Base-by-base conservation (phyloP, 2,113 vertebrate genomes). In the Noctilio leporinus region DNA sequence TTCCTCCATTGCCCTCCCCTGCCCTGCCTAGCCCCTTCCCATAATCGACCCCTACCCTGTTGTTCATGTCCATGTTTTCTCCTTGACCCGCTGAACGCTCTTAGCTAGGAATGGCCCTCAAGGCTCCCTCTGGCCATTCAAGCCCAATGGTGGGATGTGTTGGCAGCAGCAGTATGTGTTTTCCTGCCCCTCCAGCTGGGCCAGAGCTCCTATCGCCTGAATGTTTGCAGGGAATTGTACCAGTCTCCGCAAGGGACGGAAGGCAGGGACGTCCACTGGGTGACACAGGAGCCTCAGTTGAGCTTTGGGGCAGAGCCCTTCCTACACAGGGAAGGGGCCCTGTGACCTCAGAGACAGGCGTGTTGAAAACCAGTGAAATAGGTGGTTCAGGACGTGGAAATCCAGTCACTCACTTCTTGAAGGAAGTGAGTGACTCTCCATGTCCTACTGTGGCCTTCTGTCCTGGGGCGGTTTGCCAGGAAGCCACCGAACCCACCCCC, bases 361-460 rank as follows among this genome's bases (percentile, higher is more conserved):
- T 10, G 17, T 17, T 22, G 67, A 76, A 45, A 93, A 47, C n/a
- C 86, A 76, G n/a, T 0, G 15, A 53, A 67, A 16, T 8, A 33
- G 43, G 64, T 12, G 22, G 19, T 20, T 75, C 49, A 26, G 12
- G 67, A 30, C 26, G n/a, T 85, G 38, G 55, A 70, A 38, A 69
- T 14, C 10, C 0, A 22, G 10, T n/a, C 30, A n/a, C n/a, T n/a
- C n/a, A n/a, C n/a, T n/a, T n/a, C 49, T 59, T 6, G 33, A 57
- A 47, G 75, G 15, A 43, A 14, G 20, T 0, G 8, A 77, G 33
- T 0, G 45, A 12, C 67, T 22, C 55, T 76, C 28, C n/a, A 43
- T 1, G 12, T 2, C 4, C 49, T 38, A 0, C 26, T 20, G 0
- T 17, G n/a, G 51, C 86, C 55, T 84, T 40, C 73, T n/a, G 80